Base-by-base conservation (phyloP, 2,797 vertebrate genomes). In the Tragopan temminckii region DNA sequence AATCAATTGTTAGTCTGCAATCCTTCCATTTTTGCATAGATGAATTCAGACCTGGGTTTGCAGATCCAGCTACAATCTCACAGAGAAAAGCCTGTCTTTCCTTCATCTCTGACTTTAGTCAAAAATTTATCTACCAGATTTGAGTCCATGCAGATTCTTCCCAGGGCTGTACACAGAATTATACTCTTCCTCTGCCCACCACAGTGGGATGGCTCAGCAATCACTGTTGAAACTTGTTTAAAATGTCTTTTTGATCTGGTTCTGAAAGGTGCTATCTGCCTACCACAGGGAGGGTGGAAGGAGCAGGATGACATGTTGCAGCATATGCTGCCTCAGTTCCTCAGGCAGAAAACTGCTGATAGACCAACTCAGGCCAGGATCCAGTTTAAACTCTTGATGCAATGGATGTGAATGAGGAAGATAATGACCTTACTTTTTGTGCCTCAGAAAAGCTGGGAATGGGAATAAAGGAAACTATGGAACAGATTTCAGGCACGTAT, bases 161-260 rank as follows among this genome's bases (percentile, higher is more conserved):
- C 13, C 40, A 76, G 76, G 85, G 27, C 12, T 27, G 3, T 46
- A 31, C 4, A 5, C 31, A 35, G 46, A 79, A 42, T 67, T 91
- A 11, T 67, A 40, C 31, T 57, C 62, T 43, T 3, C 55, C 24
- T 46, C 24, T 67, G n/a, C 11, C 13, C 15, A n/a, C 38, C 58
- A 20, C 12, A 48, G 29, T 31, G n/a, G 43, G 7, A 70, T 48
- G 18, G 46, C 46, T 90, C 35, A 59, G 59, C 5, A 89, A 85
- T 18, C 1, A 0, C 79, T 53, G 52, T 13, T 83, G 79, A 85
- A 95, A 66, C 8, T 63, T n/a, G 12, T 68, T 87, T 50, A 31
- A 89, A 90, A 69, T 83, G 7, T 27, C 29, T 11, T 69, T 58
- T 92, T 80, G 45, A 36, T n/a, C n/a, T 31, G n/a, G 58, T 71